Base-by-base conservation (phyloP, 2,888 invertebrate species). In the Leptura quadrifasciata region DNA sequence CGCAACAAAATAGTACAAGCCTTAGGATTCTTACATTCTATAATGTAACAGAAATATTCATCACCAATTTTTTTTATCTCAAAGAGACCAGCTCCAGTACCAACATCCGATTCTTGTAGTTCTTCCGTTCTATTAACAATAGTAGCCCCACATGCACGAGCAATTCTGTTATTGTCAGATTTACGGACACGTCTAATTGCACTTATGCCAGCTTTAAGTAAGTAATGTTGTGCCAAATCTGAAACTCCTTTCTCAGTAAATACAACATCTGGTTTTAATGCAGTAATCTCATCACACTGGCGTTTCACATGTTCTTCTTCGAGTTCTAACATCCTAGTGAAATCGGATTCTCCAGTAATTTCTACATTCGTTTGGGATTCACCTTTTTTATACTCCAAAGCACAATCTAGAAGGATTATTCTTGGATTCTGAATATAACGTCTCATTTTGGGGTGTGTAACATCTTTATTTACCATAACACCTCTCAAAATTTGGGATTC, bases 181-280 rank as follows among this genome's bases (percentile, higher is more conserved):
- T 99, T 99, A 81, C 98, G 94, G 6, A 99, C 91, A 81, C 98
- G 94, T 76, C 96, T 93, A 68, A 96, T 91, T 24, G 95, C 95
- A 0, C 94, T 94, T 73, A 94, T 94, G 76, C 94, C 94, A 31
- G 95, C 95, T 88, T 96, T 97, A 6, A 97, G 89, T 39, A 97
- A 90, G 88, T 94, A 97, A 87, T 97, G 97, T 86, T 97, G 97
- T 0, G 97, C 97, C 78, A 97, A 90, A 89, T 97, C 97, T 0
- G 98, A 98, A 20, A 99, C 94, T 17, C 99, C 99, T 90, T 99
- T 99, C 90, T 99, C 99, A 0, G 99, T 99, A 89, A 99, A 97
- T 12, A 99, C 94, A 0, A 99, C 88, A 89, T 99, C 98, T 0
- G 99, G 99, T 87, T 98, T 98, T 1, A 99, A 90, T 0, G 95